Conservation (phyloP, 2,888 invertebrate species). For the Andricus curvator region DNA sequence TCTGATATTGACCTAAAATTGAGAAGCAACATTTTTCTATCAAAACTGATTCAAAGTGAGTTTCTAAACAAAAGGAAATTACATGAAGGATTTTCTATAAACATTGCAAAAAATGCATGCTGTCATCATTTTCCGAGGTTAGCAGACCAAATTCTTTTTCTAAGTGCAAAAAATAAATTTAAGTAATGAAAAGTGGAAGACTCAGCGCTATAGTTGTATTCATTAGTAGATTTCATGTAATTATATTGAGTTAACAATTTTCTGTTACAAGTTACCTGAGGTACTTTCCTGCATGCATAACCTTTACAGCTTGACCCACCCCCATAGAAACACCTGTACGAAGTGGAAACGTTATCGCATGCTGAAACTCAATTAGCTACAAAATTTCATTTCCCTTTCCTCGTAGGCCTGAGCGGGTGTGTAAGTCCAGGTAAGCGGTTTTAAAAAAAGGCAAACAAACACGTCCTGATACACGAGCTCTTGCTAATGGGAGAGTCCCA, state of each 20-base stretch:
- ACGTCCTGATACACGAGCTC: slow-evolving; percentile 58
- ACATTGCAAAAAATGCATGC: too few relatives aligned
- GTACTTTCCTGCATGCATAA: slow-evolving; percentile 30
- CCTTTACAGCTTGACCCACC: slow-evolving; percentile 57
- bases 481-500: slow-evolving; percentile 63
- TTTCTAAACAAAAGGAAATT: too few relatives aligned
- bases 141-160: too few relatives aligned
- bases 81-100: too few relatives aligned
- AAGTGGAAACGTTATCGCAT: slow-evolving; percentile 65
- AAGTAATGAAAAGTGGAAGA: too few relatives aligned
- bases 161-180: too few relatives aligned
- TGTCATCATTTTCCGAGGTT: too few relatives aligned
- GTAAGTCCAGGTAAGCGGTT: slow-evolving; percentile 47
- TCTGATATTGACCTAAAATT: too few relatives aligned
- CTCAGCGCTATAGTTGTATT: neutral
- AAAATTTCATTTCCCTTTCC: slow-evolving; percentile 69
- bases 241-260: slow-evolving; percentile 11
- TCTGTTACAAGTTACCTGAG: slow-evolving; percentile 9
- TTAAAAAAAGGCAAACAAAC: slow-evolving; percentile 54
- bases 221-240: neutral
- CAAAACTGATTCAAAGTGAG: too few relatives aligned
- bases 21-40: too few relatives aligned
- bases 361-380: slow-evolving; percentile 70
- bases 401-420: slow-evolving; percentile 43
- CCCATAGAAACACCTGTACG: slow-evolving; percentile 65